Percentiles rank a stretch among this genome's conserved stretches.
These are phyloP conservation scores for Ennomos fuscantarius DNA, from an alignment of 2,888 invertebrate genomes.

Conservation along the genomic window DNA sequence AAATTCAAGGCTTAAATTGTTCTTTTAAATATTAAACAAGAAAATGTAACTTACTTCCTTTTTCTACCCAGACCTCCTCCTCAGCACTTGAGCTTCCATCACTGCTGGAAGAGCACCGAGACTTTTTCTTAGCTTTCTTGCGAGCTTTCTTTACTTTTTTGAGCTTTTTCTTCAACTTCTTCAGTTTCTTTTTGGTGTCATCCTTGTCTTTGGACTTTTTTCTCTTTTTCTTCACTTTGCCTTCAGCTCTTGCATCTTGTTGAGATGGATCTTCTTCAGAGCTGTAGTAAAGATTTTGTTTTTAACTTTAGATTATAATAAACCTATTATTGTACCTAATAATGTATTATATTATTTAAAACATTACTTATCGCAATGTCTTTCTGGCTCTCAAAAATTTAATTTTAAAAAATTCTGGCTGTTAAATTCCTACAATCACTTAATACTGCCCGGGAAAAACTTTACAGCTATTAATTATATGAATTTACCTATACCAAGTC, in stretches of 20 bases:
- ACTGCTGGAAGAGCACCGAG: slow-evolving; percentile 70
- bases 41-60: slow-evolving; percentile 74
- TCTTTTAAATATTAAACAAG: not conserved
- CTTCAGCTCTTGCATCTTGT: slow-evolving; percentile 60
- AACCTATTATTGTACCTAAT: no score
- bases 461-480: no score
- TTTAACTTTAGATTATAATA: not conserved
- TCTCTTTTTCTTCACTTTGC: slow-evolving; percentile 77
- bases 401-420: no score
- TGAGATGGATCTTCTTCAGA: slow-evolving; percentile 76
- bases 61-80: slow-evolving; percentile 89
- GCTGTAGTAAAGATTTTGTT: slow-evolving; percentile 46
- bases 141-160: slow-evolving; percentile 83
- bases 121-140: slow-evolving; percentile 80
- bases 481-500: no score
- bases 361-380: no score
- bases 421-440: no score
- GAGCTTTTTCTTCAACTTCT: slow-evolving; percentile 81
- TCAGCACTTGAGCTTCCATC: slow-evolving; percentile 71
- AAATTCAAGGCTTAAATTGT: no score
- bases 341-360: no score
- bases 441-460: no score
- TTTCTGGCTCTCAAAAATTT: no score
- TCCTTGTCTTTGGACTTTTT: slow-evolving; percentile 77
- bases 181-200: slow-evolving; percentile 84